These are phyloP conservation scores for Enteromius viviparus DNA, from an alignment of 2,797 vertebrate species.

Conservation along the genomic window DNA sequence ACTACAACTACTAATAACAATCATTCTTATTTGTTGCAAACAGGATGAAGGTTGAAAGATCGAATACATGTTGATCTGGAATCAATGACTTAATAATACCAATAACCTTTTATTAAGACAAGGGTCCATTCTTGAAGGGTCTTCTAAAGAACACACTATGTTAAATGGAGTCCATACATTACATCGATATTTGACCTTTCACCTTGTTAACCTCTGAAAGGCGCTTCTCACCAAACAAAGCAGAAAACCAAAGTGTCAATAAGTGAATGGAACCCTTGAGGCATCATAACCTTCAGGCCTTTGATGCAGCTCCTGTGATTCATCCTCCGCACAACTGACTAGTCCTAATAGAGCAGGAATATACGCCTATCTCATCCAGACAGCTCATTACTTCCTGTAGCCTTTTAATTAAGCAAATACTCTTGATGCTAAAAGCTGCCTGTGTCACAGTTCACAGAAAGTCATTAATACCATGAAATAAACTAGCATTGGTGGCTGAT, in stretches of 20 bases:
- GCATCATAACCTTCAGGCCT: conserved; percentile 33
- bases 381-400: conserved; percentile 47
- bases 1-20: neutral
- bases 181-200: conserved; percentile 14
- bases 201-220: conserved; percentile 34
- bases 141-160: neutral
- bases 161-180: conserved; percentile 6
- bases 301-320: conserved; percentile 12
- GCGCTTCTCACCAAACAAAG: neutral
- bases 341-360: conserved; percentile 31
- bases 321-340: conserved; percentile 29
- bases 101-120: neutral
- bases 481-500: conserved; percentile 26
- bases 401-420: conserved; percentile 47
- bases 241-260: conserved; percentile 30
- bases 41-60: neutral
- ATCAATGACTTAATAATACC: neutral
- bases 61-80: neutral
- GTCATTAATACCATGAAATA: conserved; percentile 43
- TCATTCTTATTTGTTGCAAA: neutral
- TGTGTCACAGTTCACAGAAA: conserved; percentile 30
- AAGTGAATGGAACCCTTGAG: conserved; percentile 17
- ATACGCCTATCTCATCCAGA: conserved; percentile 1
- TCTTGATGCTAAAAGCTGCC: conserved; percentile 36
- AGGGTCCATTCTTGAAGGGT: neutral